A percentile compares a stretch with the other conserved stretches of the same genome.
Evolutionary conservation across 2,888 invertebrate genomes (phyloP).

Genomic region (Torymus aiolomorphi): DNA sequence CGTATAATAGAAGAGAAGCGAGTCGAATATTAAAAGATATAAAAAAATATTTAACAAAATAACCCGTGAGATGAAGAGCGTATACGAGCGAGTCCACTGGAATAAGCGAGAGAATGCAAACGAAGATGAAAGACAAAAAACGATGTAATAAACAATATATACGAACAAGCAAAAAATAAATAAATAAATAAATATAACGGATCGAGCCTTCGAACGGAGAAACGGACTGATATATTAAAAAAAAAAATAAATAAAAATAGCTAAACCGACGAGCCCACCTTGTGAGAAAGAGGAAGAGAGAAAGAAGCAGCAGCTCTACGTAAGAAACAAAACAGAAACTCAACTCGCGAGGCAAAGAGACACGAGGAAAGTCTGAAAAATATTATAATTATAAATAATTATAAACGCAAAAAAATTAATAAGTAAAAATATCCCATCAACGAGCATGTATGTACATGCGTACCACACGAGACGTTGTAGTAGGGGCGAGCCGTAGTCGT

Average conservation of each 20-base stretch:
- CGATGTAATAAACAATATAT: constrained; percentile 11
- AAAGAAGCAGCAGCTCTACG: constrained; percentile 25
- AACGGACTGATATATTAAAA: constrained; percentile 49
- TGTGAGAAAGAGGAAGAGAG: constrained; percentile 7
- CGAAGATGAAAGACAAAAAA: neutral
- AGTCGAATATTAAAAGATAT: constrained; percentile 24
- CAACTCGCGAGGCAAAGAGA: constrained; percentile 27
- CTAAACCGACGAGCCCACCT: constrained; percentile 17
- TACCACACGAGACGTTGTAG: neutral
- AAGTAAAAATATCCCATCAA: constrained; percentile 29
- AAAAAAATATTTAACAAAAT: too few species aligned
- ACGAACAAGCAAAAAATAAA: constrained; percentile 25
- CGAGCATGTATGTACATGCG: constrained; percentile 16
- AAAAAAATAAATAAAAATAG: constrained; percentile 28
- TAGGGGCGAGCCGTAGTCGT: constrained; percentile 36
- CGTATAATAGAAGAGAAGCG: constrained; percentile 43
- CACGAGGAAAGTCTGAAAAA: constrained; percentile 54
- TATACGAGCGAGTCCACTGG: constrained; percentile 46
- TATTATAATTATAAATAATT: constrained; percentile 32
- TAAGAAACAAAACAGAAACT: neutral
- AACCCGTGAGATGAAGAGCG: constrained; percentile 17
- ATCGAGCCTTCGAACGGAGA: constrained; percentile 48
- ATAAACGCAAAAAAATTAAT: neutral
- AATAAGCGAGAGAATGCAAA: constrained; percentile 1
- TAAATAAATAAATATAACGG: constrained; percentile 33